These are phyloP conservation scores for Bombylius major DNA, from an alignment of 2,888 invertebrate genomes.

Conservation along the genomic window DNA sequence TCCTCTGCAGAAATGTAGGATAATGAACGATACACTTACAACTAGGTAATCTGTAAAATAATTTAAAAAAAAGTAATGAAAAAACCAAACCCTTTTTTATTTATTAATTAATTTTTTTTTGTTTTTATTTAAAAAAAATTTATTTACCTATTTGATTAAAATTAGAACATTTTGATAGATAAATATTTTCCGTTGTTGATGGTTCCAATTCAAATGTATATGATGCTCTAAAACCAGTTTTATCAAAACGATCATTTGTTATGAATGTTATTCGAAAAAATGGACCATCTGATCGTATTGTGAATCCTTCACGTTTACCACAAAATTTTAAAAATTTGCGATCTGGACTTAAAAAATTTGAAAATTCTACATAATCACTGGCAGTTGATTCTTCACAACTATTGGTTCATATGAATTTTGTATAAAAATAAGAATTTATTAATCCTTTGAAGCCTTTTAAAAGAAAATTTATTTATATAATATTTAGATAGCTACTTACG, in stretches of 20 bases:
- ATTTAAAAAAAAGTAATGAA: background rate
- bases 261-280: slow-evolving; percentile 92
- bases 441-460: too few relatives aligned
- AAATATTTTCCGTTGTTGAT: slow-evolving; percentile 21
- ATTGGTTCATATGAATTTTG: background rate
- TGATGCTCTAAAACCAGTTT: slow-evolving; percentile 84
- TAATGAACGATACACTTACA: too few relatives aligned
- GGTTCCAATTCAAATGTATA: slow-evolving; percentile 69
- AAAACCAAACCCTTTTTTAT: background rate
- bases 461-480: background rate
- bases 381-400: slow-evolving; percentile 86
- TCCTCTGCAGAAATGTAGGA: too few relatives aligned
- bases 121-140: too few relatives aligned
- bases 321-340: slow-evolving; percentile 81
- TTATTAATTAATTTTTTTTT: too few relatives aligned
- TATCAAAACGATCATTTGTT: slow-evolving; percentile 88
- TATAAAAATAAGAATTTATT: too few relatives aligned
- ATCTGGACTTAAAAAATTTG: slow-evolving; percentile 84
- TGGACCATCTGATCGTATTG: slow-evolving; percentile 74
- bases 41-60: background rate
- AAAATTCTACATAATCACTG: slow-evolving; percentile 94
- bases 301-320: slow-evolving; percentile 55
- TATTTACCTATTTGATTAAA: background rate
- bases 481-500: slow-evolving; percentile 60
- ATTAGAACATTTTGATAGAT: background rate